Evolutionary conservation across 2,888 invertebrate genomes (phyloP).

Genomic region (Oscheius sp.): DNA sequence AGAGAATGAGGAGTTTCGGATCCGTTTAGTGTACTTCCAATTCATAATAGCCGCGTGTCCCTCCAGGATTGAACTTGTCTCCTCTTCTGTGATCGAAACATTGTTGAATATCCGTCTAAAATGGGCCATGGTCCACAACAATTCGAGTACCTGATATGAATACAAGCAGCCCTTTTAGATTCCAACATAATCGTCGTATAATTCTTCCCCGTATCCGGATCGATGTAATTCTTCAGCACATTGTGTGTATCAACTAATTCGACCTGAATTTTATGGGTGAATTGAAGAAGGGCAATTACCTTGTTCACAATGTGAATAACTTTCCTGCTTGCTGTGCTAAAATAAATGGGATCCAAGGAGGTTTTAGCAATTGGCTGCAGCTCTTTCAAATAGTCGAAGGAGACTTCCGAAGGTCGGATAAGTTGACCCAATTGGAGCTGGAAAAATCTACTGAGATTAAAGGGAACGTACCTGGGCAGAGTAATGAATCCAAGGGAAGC

Average conservation of each 20-base stretch:
- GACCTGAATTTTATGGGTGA: neutral
- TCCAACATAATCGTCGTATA: neutral
- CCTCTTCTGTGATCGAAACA: neutral
- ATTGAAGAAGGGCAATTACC: neutral
- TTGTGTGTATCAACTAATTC: conserved; percentile 4
- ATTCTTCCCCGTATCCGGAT: no score
- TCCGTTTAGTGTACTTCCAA: neutral
- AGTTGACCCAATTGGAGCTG: neutral
- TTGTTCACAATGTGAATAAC: neutral
- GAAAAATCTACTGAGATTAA: neutral
- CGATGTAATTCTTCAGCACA: neutral
- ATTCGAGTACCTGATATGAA: neutral
- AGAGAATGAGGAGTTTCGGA: neutral
- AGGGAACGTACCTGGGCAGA: neutral
- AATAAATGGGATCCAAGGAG: neutral
- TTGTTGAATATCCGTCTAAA: conserved; percentile 13
- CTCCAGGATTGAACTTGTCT: neutral
- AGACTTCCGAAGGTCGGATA: neutral
- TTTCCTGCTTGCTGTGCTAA: neutral
- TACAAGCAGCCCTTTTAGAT: neutral
- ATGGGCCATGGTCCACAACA: neutral
- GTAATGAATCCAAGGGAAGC: conserved; percentile 13
- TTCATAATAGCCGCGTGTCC: neutral
- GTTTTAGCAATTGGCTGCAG: neutral
- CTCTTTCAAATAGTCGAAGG: neutral